Base-by-base conservation (phyloP, 2,888 invertebrate species). In the Diarsia mendica region DNA sequence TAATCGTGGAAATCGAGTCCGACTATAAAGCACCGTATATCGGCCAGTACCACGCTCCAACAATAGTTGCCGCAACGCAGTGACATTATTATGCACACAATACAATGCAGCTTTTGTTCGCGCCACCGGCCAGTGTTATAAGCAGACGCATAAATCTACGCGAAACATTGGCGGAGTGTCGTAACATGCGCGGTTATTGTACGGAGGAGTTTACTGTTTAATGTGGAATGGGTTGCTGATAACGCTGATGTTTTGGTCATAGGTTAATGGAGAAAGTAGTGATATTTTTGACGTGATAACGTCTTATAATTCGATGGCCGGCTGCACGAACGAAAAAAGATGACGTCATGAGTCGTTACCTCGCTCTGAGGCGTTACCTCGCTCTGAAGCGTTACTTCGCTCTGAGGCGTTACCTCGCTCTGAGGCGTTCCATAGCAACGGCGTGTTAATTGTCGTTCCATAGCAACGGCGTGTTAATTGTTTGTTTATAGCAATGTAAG, bases 91-190 rank as follows among this genome's bases (percentile, higher is more conserved):
- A 78, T 78, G 82, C 74, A 74, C 82, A 86, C 88, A 89, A 87
- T 89, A 89, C 90, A 89, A 80, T 86, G 88, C 88, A 67, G 86
- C 85, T 83, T 87, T 89, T 88, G 89, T 88, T 86, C 80, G 33
- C 46, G 65, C 68, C 58, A 75, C 71, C 88, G 88, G 80, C 84
- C 89, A 90, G 87, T 89, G 88, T 87, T 87, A 82, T 83, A 88
- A 83, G 86, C 90, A 89, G 82, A 83, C 78, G 77, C 85, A 88
- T 89, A 89, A 89, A 89, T 89, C 85, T 88, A 70, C 72, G 55
- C 70, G 75, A 83, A 85, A 87, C 88, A 89, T 85, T 82, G 83
- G 83, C 79, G 48, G 44, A 64, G 67, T 73, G 73, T 78, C 68
- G 78, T 73, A 75, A 83, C 71, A 68, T 66, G 75, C 33, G 61